Evolutionary conservation across 2,888 invertebrate genomes (phyloP).

Genomic region (Diaprepes abbreviatus): DNA sequence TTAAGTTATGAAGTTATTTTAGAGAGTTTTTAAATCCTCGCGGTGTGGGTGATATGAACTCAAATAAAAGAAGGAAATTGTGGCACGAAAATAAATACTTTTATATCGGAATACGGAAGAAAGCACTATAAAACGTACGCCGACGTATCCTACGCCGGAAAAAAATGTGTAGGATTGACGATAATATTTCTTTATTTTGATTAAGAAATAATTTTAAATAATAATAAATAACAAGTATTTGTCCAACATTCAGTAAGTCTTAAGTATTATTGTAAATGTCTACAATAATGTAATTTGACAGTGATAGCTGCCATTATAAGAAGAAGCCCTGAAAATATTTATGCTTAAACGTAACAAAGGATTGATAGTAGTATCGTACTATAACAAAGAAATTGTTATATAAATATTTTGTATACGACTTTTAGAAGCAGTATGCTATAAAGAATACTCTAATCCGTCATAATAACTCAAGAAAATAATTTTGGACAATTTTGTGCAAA

Average conservation of each 20-base stretch:
- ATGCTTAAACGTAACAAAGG: not conserved
- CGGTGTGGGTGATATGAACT: constrained; percentile 10
- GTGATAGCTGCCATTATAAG: constrained; percentile 4
- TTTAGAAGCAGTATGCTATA: not conserved
- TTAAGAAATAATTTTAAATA: constrained; percentile 10
- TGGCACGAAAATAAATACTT: constrained; percentile 5
- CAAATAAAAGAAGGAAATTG: constrained; percentile 1
- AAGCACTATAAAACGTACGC: constrained; percentile 12
- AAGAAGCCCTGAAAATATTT: not conserved
- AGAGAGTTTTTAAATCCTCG: constrained; percentile 9
- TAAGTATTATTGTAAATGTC: not conserved
- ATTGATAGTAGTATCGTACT: not conserved
- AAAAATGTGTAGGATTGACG: constrained; percentile 5
- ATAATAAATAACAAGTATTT: constrained; percentile 11
- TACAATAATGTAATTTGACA: not conserved
- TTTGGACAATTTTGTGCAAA: no score
- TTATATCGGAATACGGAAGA: constrained; percentile 12
- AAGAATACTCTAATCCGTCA: no score
- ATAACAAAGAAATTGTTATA: constrained; percentile 10
- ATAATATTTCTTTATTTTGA: constrained; percentile 12
- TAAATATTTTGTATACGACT: not conserved
- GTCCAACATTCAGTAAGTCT: not conserved
- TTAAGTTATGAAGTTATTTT: constrained; percentile 1
- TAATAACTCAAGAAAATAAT: no score
- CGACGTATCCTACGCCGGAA: constrained; percentile 2